Percentiles rank a stretch among this genome's conserved stretches.
Evolutionary conservation across 2,888 invertebrate genomes (phyloP).

Genomic region (Polymixis lichenea): DNA sequence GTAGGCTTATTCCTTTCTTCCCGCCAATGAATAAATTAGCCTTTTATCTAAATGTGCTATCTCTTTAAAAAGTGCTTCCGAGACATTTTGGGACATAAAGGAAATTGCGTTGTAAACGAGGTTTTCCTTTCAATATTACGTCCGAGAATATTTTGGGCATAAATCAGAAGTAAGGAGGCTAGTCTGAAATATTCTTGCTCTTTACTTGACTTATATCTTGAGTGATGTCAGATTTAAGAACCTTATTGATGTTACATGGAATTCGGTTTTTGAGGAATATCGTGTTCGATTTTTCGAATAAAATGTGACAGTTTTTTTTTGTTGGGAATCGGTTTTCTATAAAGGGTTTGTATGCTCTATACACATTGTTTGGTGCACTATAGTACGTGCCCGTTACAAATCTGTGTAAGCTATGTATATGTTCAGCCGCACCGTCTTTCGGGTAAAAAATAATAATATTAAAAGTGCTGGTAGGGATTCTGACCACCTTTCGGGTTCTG

Average conservation of each 20-base stretch:
- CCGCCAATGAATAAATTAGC: constrained; percentile 89
- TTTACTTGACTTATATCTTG: constrained; percentile 49
- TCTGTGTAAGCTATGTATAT: too few relatives aligned
- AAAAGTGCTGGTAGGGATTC: too few relatives aligned
- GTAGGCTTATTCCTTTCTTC: constrained; percentile 81
- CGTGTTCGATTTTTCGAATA: constrained; percentile 16
- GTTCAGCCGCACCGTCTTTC: too few relatives aligned
- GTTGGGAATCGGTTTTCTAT: neutral
- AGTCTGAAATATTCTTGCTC: constrained; percentile 41
- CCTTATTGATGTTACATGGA: constrained; percentile 42
- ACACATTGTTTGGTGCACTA: too few relatives aligned
- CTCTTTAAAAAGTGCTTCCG: constrained; percentile 86
- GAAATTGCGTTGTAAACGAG: constrained; percentile 73
- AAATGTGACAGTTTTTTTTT: neutral
- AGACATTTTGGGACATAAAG: constrained; percentile 74
- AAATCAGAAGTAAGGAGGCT: constrained; percentile 56
- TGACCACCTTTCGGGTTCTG: too few relatives aligned
- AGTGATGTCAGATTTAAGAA: constrained; percentile 54
- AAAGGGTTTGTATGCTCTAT: neutral
- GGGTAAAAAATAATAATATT: too few relatives aligned
- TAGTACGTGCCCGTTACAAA: neutral
- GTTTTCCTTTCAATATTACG: constrained; percentile 64
- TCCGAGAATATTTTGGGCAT: constrained; percentile 69
- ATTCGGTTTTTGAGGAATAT: constrained; percentile 25
- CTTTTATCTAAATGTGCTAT: constrained; percentile 87